phyloP scores from a whole-genome alignment of 1,140 invertebrate genomes.

The Plutomurus gul region DNA sequence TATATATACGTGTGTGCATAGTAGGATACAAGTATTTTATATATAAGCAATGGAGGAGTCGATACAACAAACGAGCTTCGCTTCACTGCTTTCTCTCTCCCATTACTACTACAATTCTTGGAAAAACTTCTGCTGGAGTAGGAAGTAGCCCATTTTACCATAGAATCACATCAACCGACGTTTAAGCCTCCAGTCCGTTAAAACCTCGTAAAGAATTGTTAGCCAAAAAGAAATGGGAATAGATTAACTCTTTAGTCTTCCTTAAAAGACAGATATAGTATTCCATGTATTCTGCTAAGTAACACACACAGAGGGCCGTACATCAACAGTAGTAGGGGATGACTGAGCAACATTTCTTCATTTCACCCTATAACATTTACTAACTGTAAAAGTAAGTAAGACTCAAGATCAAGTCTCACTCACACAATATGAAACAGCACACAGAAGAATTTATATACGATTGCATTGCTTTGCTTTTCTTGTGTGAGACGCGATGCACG shows the following conservation, averaged over 20 bases:
- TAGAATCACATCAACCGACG: background rate
- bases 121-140: background rate
- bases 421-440: too few relatives aligned
- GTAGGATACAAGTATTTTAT: background rate
- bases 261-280: background rate
- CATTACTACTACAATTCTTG: constrained; percentile 11
- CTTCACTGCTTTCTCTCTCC: constrained; percentile 25
- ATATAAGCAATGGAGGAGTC: background rate
- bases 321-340: background rate
- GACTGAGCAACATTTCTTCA: constrained; percentile 8
- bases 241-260: background rate
- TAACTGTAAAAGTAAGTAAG: too few relatives aligned
- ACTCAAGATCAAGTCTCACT: too few relatives aligned
- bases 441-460: too few relatives aligned
- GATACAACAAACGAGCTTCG: constrained; percentile 25
- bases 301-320: too few relatives aligned
- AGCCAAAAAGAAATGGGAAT: background rate
- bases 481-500: background rate
- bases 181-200: background rate
- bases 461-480: too few relatives aligned
- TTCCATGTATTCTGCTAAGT: too few relatives aligned
- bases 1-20: background rate
- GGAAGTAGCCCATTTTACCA: background rate
- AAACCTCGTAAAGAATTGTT: background rate
- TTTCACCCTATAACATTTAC: too few relatives aligned